Evolutionary conservation across 2,797 vertebrate genomes (phyloP).

Genomic region (Betta splendens): DNA sequence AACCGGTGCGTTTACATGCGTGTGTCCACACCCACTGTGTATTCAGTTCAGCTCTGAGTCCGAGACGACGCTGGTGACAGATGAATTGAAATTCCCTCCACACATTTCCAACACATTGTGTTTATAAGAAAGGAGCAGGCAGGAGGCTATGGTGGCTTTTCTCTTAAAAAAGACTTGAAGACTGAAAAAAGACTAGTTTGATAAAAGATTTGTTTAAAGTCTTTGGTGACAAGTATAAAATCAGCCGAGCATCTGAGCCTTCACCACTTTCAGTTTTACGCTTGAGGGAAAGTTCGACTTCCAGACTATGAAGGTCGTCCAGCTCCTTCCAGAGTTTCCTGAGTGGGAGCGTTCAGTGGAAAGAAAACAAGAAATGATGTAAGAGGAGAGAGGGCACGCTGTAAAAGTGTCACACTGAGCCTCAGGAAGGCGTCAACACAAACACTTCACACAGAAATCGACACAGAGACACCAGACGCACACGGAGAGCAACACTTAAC

Average conservation of each 20-base stretch:
- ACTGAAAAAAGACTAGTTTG: no score
- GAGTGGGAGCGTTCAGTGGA: conserved; percentile 17
- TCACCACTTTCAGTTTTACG: conserved; percentile 1
- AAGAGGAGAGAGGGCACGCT: conserved; percentile 36
- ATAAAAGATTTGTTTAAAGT: no score
- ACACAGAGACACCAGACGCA: background rate
- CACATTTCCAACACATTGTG: no score
- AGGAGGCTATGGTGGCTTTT: no score
- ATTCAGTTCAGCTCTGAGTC: no score
- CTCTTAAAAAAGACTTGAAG: background rate
- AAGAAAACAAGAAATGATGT: conserved; percentile 67
- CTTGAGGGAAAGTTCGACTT: background rate
- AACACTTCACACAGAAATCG: conserved; percentile 7
- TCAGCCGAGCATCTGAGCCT: background rate
- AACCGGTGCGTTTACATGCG: no score
- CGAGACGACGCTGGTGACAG: no score
- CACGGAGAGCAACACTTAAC: background rate
- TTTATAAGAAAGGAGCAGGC: no score
- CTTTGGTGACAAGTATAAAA: conserved; percentile 4
- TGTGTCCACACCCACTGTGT: no score
- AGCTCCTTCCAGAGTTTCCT: conserved; percentile 26
- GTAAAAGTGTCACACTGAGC: conserved; percentile 54
- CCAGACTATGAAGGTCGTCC: background rate
- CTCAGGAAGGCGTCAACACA: conserved; percentile 26
- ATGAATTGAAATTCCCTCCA: no score